Evolutionary conservation across 2,888 invertebrate genomes (phyloP).

Genomic region (Stenichneumon culpator): DNA sequence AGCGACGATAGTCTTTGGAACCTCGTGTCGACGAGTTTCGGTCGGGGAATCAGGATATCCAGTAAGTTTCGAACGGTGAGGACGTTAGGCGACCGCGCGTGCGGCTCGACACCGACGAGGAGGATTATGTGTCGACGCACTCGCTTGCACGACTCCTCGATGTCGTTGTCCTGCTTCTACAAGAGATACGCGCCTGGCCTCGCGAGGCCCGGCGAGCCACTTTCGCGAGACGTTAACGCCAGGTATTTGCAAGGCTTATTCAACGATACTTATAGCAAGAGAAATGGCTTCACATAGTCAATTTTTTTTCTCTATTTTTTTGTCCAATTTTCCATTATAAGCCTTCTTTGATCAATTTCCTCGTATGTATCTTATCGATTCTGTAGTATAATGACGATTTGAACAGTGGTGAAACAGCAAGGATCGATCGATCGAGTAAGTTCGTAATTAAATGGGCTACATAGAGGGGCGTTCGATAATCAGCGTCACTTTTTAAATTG

Average conservation of each 20-base stretch:
- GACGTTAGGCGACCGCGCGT: slow-evolving; percentile 28
- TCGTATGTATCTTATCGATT: slow-evolving; percentile 26
- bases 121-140: slow-evolving; percentile 39
- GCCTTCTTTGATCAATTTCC: slow-evolving; percentile 24
- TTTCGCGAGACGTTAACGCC: slow-evolving; percentile 37
- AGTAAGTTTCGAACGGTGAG: slow-evolving; percentile 50
- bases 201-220: slow-evolving; percentile 15
- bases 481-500: neutral
- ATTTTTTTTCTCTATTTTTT: neutral
- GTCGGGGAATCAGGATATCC: slow-evolving; percentile 34
- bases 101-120: slow-evolving; percentile 12
- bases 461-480: neutral
- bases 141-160: slow-evolving; percentile 39
- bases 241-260: slow-evolving; percentile 46
- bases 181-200: slow-evolving; percentile 1
- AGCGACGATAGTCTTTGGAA: slow-evolving; percentile 9
- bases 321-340: slow-evolving; percentile 33
- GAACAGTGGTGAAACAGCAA: slow-evolving; percentile 15
- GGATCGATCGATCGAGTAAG: slow-evolving; percentile 53
- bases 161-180: slow-evolving; percentile 33
- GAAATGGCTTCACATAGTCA: neutral
- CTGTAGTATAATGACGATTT: slow-evolving; percentile 9
- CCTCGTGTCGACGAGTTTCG: slow-evolving; percentile 7
- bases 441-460: neutral
- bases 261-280: slow-evolving; percentile 16